A percentile compares a stretch with the other conserved stretches of the same genome.
Conservation (phyloP, 2,113 vertebrate genomes). For the Neolamprologus devosi region DNA sequence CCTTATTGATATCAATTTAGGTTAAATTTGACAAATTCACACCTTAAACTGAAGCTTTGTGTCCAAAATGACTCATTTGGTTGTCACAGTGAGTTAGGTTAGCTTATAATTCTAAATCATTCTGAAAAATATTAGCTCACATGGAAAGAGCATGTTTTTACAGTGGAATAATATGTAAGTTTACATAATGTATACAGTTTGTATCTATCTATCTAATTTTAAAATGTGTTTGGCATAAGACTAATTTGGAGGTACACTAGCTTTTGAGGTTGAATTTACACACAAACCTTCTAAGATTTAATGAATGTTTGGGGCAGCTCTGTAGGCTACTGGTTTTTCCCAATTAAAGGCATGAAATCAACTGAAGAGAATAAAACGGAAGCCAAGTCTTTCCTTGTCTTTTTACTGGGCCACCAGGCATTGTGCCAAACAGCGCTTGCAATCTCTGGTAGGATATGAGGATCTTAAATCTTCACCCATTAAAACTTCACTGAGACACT, state of each 20-base stretch:
- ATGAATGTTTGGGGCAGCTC: neutral
- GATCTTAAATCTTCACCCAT: conserved; percentile 55
- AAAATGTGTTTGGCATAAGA: neutral
- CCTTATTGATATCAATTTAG: neutral
- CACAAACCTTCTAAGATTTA: neutral
- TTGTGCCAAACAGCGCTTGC: conserved; percentile 15
- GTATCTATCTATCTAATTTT: neutral
- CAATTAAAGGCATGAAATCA: neutral
- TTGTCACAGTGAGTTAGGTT: neutral
- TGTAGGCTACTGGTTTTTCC: neutral
- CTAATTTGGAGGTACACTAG: neutral
- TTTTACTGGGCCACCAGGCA: conserved; percentile 10
- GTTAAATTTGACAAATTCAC: neutral
- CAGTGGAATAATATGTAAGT: neutral
- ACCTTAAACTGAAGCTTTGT: neutral
- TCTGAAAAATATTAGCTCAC: neutral
- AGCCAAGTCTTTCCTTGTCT: neutral
- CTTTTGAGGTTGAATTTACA: neutral
- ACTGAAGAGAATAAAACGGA: neutral
- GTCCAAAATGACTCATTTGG: neutral
- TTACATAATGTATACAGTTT: neutral
- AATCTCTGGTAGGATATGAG: conserved; percentile 46
- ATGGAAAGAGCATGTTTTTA: neutral
- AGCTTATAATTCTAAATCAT: neutral
- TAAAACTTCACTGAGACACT: conserved; percentile 51